Percentiles rank a stretch among this genome's conserved stretches.
phyloP scores from a whole-genome alignment of 2,797 vertebrate genomes.

The Gallinago nigripennis region DNA sequence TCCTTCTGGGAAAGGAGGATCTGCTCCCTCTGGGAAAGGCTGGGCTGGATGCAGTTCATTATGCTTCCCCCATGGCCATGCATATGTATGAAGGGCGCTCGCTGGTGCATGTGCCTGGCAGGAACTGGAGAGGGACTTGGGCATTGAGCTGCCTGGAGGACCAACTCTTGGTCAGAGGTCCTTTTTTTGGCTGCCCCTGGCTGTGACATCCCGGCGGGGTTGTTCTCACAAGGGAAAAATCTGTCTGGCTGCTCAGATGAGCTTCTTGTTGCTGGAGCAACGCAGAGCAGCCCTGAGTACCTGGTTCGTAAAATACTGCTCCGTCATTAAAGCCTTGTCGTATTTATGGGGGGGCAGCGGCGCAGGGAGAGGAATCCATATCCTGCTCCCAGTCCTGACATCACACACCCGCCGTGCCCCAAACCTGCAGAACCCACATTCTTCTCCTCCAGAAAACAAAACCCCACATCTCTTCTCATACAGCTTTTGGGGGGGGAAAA shows the following conservation, averaged over 20 bases:
- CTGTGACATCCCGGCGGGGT: neutral
- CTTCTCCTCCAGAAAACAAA: neutral
- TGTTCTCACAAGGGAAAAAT: neutral
- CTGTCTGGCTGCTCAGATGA: neutral
- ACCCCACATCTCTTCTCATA: neutral
- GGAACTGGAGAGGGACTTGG: neutral
- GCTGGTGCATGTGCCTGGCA: neutral
- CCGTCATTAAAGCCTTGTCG: fast-evolving
- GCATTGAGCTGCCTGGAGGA: neutral
- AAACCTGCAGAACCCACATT: neutral
- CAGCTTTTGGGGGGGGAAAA: neutral
- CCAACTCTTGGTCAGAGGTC: fast-evolving
- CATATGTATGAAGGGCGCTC: neutral
- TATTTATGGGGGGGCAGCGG: neutral
- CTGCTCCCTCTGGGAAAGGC: neutral
- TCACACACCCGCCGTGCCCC: fast-evolving
- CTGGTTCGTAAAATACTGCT: neutral
- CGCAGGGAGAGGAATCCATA: neutral
- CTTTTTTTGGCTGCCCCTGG: neutral
- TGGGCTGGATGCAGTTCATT: neutral
- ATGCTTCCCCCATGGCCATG: neutral
- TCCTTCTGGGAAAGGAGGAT: too few species aligned
- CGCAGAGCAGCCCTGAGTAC: neutral
- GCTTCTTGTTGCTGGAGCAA: slow-evolving; percentile 39
- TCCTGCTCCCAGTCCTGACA: neutral